Base-by-base conservation (phyloP, 1,140 invertebrate species). In the Drosophila insularis region DNA sequence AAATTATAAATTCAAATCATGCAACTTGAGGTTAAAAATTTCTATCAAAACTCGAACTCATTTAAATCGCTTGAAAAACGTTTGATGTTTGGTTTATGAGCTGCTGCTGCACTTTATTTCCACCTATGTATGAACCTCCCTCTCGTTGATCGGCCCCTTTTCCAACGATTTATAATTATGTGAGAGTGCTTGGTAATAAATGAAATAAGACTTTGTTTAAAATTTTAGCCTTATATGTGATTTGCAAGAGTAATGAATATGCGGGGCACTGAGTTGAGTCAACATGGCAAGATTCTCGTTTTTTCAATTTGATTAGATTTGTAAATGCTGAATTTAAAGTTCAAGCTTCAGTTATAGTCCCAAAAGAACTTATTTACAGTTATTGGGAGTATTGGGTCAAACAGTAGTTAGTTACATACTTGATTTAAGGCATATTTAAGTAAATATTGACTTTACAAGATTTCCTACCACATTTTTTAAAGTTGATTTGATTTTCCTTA, bases 41-140 rank as follows among this genome's bases (percentile, higher is more conserved):
- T 86, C 81, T 86, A 86, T 81, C 78, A 78, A 86, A 86, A 78
- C 72, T 71, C 78, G 81, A 85, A 81, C 81, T 79, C 78, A 78
- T 87, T 86, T 86, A 75, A 86, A 79, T 87, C 68, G 79, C 81
- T 74, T 56, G 43, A 60, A 72, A 68, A 78, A 65, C 74, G 74
- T 86, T 86, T 81, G 74, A 81, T 80, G 81, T 85, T 78, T 86
- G 74, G 78, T 86, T 86, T 86, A 81, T 85, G 77, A 74, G 67
- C 70, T 68, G 68, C 67, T 43, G 21, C 37, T 37, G 19, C 43
- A 55, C 63, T 54, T 60, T 67, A 72, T 72, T 80, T 82, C 82
- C 71, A 50, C 54, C 67, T 56, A 37, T 37, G 35, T 37, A 13
- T 37, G 11, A 11, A 72, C 64, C 54, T 67, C 21, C n/a, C 27